Base-by-base conservation (phyloP, 2,888 invertebrate species). In the Argynnis bischoffii region DNA sequence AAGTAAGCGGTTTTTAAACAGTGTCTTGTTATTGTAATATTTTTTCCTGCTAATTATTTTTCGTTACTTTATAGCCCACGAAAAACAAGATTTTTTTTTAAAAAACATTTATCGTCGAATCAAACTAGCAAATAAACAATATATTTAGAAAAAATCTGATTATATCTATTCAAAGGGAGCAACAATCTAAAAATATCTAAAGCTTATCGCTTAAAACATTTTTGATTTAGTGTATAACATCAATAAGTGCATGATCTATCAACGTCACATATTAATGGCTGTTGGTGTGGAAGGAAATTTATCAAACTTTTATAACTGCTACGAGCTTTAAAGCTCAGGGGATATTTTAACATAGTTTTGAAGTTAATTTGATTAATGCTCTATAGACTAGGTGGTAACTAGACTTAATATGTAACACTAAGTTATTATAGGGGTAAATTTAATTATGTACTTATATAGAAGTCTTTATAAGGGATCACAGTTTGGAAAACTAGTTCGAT, bases 381-480 rank as follows among this genome's bases (percentile, higher is more conserved):
- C 48, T 59, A 59, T 26, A 71, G 72, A 75, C 74, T 74, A 76
- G 71, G 69, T 72, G 70, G 72, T 74, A 67, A 72, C 71, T 69
- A 75, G 73, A 74, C 66, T 72, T 71, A 74, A 67, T 71, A 64
- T 41, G 50, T 71, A 69, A 71, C 64, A 66, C 65, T 67, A 71
- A 71, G 51, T 63, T 72, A 81, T 78, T 72, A 76, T 81, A 80
- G 77, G 79, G 81, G 76, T 80, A 80, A 79, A 70, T 78, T 80
- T 79, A 79, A 78, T 55, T 55, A 83, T 77, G 83, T 87, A 89
- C 91, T 89, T 91, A 92, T 79, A 83, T 89, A 91, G 89, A 92
- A 92, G 92, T 92, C 92, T 92, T 92, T 90, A 89, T 87, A 85
- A 88, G 91, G 92, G 91, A 92, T 92, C 92, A 92, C 92, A 92